Base-by-base conservation (phyloP, 2,797 vertebrate genomes). In the Geotrypetes seraphini region DNA sequence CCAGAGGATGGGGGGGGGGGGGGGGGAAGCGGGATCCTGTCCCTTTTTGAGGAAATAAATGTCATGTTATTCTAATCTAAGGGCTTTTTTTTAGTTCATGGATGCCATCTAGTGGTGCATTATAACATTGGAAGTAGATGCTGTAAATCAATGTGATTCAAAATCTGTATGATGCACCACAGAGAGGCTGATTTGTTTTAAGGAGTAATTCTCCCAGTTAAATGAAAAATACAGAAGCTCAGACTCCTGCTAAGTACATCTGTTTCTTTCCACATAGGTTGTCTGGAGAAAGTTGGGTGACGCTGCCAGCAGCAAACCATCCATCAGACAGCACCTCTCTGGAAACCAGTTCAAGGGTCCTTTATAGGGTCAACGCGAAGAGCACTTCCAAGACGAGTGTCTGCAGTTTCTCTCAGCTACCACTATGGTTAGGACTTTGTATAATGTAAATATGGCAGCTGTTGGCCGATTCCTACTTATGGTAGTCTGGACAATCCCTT, bases 301-400 rank as follows among this genome's bases (percentile, higher is more conserved):
- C 13, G 91, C 91, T 1, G 88, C 94, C 0, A 91, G 91, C 66
- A 89, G 93, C 60, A 96, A 93, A 71, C 90, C 92, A 33, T 97
- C 91, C 33, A 75, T 97, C 73, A 79, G 91, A 60, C 92, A 96
- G 77, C 91, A 96, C 27, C 89, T 97, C 63, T 96, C 93, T 3
- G 93, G 92, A 54, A 97, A 96, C 78, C 94, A 96, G 79, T 96
- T 95, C 79, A 97, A 97, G 82, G 92, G 90, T 31, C 92, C 94
- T 3, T 84, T 94, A 84, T 97, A 96, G 69, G 60, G 58, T 10
- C 0, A 0, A 22, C 28, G 28, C 0, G 0, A 3, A 11, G 12
- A 40, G 49, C 47, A 51, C 28, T 25, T 20, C 41, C 43, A 57
- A 50, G 61, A 45, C 50, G 33, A 43, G 39, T 49, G 50, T 34